Evolutionary conservation across 2,797 vertebrate species (phyloP), one percentile per base, ranked within the genome.

Genomic region (Amphiprion clarkii): DNA sequence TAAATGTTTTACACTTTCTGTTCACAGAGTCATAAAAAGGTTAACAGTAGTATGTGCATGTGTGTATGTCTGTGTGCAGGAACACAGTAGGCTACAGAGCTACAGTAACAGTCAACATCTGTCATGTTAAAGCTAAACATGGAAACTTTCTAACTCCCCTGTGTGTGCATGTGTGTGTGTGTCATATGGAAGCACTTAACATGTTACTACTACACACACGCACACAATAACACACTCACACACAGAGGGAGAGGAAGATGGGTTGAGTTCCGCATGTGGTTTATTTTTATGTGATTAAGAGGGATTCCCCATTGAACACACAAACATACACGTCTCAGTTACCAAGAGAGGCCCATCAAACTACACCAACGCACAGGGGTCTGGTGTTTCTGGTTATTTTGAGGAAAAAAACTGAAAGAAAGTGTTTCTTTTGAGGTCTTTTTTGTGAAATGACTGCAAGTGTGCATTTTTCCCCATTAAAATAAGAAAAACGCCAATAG

Each of bases 51-150:
- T 64, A 3, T 4, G 29, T 66, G 29, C 62, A n/a, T 57, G 52
- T 57, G 60, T 55, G 31, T 66, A n/a, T 71, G 58, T 71, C 58
- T 67, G 72, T 66, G 33, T 48, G 39, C 17, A 49, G 52, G 56
- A 58, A 73, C 77, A 67, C 60, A 52, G 73, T 54, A 63, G 71
- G 65, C 76, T 71, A 56, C 77, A 80, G 64, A 63, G 63, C 65
- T 79, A 76, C 83, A 70, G 80, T 83, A 83, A 88, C 82, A 82
- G 86, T 88, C 86, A 87, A 87, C 86, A 92, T 89, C 81, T 91
- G 92, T 91, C 90, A 89, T 84, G 87, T 89, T 91, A 79, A 87
- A 90, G 76, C 76, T 90, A 91, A 92, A 93, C 88, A 93, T 88
- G 91, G 90, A 92, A 93, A 91, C 84, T 79, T 89, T 76, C 84